Conservation (phyloP, 2,113 vertebrate genomes). For the Laterallus jamaicensis region DNA sequence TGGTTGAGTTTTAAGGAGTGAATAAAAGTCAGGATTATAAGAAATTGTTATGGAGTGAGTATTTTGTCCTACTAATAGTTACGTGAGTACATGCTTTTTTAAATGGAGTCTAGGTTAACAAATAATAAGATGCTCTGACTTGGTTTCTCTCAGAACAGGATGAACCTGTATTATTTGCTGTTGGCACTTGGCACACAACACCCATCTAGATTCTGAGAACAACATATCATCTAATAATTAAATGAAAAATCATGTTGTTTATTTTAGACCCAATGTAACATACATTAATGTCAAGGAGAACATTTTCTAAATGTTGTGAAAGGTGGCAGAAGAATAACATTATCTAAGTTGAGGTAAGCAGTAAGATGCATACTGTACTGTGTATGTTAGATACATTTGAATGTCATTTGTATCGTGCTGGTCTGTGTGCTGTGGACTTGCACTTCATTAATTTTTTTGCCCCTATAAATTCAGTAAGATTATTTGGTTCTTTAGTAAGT, state of each 20-base stretch:
- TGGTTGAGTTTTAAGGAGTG: background rate
- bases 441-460: background rate
- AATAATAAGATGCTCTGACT: slow-evolving; percentile 8
- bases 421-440: background rate
- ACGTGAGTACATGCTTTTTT: background rate
- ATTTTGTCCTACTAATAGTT: background rate
- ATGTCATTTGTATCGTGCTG: background rate
- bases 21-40: background rate
- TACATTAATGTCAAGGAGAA: background rate
- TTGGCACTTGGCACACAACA: slow-evolving; percentile 43
- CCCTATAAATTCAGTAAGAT: background rate
- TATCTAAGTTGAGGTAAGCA: background rate
- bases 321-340: background rate
- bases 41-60: background rate
- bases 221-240: slow-evolving; percentile 26
- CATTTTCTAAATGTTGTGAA: background rate
- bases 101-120: background rate
- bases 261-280: background rate
- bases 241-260: slow-evolving; percentile 24
- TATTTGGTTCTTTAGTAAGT: background rate
- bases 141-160: slow-evolving; percentile 39
- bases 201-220: background rate
- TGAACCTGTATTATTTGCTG: slow-evolving; percentile 61
- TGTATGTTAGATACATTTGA: background rate
- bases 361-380: background rate